Base-by-base conservation (phyloP, 2,113 vertebrate genomes). In the Anoplopoma fimbria region DNA sequence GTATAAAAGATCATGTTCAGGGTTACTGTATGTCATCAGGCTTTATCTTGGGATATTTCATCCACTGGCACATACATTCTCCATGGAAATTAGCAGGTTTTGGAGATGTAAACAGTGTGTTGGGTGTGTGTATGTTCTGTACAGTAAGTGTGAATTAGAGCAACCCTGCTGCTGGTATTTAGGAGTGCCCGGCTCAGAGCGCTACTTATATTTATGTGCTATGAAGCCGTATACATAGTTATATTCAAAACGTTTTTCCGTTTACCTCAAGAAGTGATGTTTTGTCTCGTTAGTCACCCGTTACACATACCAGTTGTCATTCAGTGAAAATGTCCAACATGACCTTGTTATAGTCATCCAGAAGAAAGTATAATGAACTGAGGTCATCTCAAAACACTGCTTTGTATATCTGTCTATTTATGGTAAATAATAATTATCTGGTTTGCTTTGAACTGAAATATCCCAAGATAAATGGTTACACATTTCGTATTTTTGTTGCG, bases 11-110 rank as follows among this genome's bases (percentile, higher is more conserved):
- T 83, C 65, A 64, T 80, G 68, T 92, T 91, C 86, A 91, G 89
- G 85, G 86, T 93, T 86, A 71, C 47, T 73, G 63, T 85, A 33
- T 27, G 55, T 89, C 61, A 68, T 76, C 23, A 3, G 7, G 31
- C 77, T 90, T 84, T 84, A 86, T 88, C 57, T 81, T 89, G 88
- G 89, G 89, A 91, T 90, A 81, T 85, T 91, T 89, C 82, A 78
- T 62, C 19, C 38, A 13, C 42, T 9, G 38, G 61, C 36, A 34
- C 40, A 7, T 23, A 49, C 12, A 21, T 51, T 72, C 14, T 77
- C 53, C 29, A 36, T 72, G 33, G 75, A 69, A 62, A 67, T 36
- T 29, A 81, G 70, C 77, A 58, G 49, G 34, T 69, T 75, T 80
- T 75, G 73, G 62, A 69, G 64, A 38, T 65, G 51, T 61, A 17